Percentiles rank a stretch among this genome's conserved stretches.
These are phyloP conservation scores for Pyrrhia umbra DNA, from an alignment of 2,888 invertebrate genomes.

Conservation along the genomic window DNA sequence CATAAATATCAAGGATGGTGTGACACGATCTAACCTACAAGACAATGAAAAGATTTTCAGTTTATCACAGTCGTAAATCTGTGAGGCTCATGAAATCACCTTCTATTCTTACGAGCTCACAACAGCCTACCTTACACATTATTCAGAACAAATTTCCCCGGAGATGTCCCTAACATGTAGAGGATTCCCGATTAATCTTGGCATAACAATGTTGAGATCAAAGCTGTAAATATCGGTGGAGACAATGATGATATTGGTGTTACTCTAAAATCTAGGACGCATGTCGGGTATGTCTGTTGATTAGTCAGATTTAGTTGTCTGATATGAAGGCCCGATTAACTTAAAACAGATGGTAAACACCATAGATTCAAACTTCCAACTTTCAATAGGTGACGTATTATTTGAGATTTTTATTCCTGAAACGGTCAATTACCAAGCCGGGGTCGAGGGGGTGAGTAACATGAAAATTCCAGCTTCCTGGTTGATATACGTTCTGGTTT, in stretches of 20 bases:
- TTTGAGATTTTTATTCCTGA: no score
- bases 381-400: no score
- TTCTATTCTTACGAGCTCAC: constrained; percentile 4
- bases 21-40: no score
- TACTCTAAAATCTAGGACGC: constrained; percentile 14
- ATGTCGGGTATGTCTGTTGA: not conserved
- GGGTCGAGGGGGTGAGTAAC: no score
- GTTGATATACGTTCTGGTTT: no score
- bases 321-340: no score
- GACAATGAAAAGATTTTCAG: not conserved
- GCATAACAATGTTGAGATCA: constrained; percentile 28
- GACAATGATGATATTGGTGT: constrained; percentile 6
- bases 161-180: constrained; percentile 39
- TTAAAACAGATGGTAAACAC: no score
- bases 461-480: no score
- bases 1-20: no score
- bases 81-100: constrained; percentile 5
- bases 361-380: no score
- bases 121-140: constrained; percentile 15
- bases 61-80: not conserved
- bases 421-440: no score
- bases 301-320: not conserved
- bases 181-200: constrained; percentile 43
- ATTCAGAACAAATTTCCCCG: constrained; percentile 51
- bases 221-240: not conserved